Percentiles rank a stretch among this genome's conserved stretches.
These are phyloP conservation scores for Gambelia wislizenii DNA, from an alignment of 2,797 vertebrate species.

Conservation along the genomic window DNA sequence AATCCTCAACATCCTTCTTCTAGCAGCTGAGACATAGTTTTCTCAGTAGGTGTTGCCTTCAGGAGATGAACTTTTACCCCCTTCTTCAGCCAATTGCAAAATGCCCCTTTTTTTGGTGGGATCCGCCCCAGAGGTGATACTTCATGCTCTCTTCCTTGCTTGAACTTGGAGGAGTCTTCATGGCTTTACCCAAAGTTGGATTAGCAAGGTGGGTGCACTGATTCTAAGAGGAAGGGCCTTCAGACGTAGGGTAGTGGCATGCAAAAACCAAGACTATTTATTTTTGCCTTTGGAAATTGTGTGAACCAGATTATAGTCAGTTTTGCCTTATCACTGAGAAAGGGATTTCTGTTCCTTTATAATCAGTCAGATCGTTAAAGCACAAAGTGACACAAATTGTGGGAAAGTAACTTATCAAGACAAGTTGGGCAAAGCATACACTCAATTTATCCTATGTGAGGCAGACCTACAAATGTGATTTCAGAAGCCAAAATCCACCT, in stretches of 20 bases:
- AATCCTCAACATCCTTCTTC: slow-evolving; percentile 42
- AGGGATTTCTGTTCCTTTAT: slow-evolving; percentile 65
- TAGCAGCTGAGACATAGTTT: slow-evolving; percentile 42
- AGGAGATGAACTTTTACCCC: slow-evolving; percentile 1
- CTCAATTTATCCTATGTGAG: background rate
- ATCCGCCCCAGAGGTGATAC: background rate
- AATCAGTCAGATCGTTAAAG: slow-evolving; percentile 39
- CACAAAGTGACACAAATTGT: background rate
- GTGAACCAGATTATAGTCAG: slow-evolving; percentile 45
- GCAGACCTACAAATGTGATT: too few species aligned
- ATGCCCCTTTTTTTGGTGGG: background rate
- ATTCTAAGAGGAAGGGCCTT: slow-evolving; percentile 18
- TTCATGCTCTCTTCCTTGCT: background rate
- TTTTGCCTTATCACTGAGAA: slow-evolving; percentile 43
- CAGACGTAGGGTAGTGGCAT: background rate
- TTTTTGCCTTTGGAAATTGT: slow-evolving; percentile 55
- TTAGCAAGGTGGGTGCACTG: slow-evolving; percentile 1
- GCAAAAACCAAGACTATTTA: slow-evolving; percentile 45
- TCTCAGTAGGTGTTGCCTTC: slow-evolving; percentile 14
- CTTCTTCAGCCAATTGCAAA: slow-evolving; percentile 13
- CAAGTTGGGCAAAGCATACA: background rate
- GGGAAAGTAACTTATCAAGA: background rate
- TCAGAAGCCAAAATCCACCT: too few species aligned
- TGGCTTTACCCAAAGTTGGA: slow-evolving; percentile 19
- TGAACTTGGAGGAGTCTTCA: slow-evolving; percentile 9